Base-by-base conservation (phyloP, 2,888 invertebrate species). In the Ennomos fuscantarius region DNA sequence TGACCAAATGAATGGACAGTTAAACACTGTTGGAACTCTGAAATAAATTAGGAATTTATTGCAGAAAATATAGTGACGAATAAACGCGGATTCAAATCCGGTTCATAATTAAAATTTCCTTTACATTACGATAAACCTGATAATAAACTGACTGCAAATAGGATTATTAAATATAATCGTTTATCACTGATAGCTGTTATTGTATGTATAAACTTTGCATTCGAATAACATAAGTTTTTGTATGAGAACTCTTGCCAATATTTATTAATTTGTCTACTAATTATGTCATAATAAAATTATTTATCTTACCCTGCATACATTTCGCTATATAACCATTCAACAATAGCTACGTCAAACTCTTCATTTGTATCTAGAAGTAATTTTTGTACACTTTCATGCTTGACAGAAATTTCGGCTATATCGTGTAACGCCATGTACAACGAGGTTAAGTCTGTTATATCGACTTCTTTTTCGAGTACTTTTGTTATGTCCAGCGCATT, bases 1-100 rank as follows among this genome's bases (percentile, higher is more conserved):
- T 1, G 67, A 47, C 81, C 81, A 82, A 31, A 82, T 70, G 56
- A 75, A 70, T 0, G 84, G 83, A 37, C 81, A 80, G 37, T 78
- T 59, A 41, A 76, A 83, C 1, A 78, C 50, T 2, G 73, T 73
- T 8, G 79, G 62, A 5, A 82, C 62, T 8, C 83, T 84, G 61
- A 5, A 69, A 66, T 33, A 9, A 10, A 9, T n/a, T n/a, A n/a
- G n/a, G n/a, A n/a, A n/a, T n/a, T n/a, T n/a, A n/a, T n/a, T n/a
- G n/a, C n/a, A n/a, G n/a, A n/a, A n/a, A n/a, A n/a, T n/a, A n/a
- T n/a, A n/a, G n/a, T n/a, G n/a, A 15, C 15, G 15, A 3, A 15
- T 15, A 3, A 15, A 15, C 15, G 15, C 15, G 15, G 15, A 3
- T 15, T 15, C 39, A 39, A 31, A 1, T 24, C 45, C 8, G n/a